Evolutionary conservation across 2,113 vertebrate genomes (phyloP), one percentile per base, ranked within the genome.

Genomic region (Stegastes partitus): DNA sequence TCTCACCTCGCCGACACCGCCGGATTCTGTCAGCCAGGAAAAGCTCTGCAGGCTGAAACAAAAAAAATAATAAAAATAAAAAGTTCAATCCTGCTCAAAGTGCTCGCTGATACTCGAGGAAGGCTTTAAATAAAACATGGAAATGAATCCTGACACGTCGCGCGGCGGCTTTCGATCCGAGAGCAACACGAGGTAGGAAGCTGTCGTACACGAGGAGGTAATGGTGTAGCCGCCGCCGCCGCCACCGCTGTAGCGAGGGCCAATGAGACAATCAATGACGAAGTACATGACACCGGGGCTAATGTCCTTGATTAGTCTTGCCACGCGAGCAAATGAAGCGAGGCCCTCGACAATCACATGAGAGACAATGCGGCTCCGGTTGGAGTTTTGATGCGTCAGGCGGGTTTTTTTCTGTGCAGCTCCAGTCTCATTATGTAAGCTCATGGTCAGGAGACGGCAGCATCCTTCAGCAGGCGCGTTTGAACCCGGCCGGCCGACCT

Each of bases 111-210:
- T 75, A 83, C 74, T 77, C 9, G 51, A 81, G 82, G 65, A 83
- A n/a, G 74, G 67, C 69, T 84, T 87, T 89, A 72, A 92, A 92
- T 92, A 90, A 93, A 89, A 91, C 83, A 93, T 88, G 87, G 91
- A 89, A 76, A 85, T 73, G 86, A 80, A 88, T 81, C 88, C 85
- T 69, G 85, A 89, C 83, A 74, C 50, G 39, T 26, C 7, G 79
- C 18, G 57, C 34, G 61, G 45, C 56, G 12, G 77, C 47, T 78
- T 83, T 87, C 79, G 65, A 87, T 84, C 87, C 26, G 23, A 26
- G 65, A 54, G 78, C 10, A 80, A 76, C 79, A 76, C 74, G 3
- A 79, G 83, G 77, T 55, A 61, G 50, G 50, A 15, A 37, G 26
- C 79, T 83, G 88, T 64, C 62, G 83, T 64, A 86, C 77, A 54